Base-by-base conservation (phyloP, 1,140 invertebrate species). In the Pentalonia nigronervosa region DNA sequence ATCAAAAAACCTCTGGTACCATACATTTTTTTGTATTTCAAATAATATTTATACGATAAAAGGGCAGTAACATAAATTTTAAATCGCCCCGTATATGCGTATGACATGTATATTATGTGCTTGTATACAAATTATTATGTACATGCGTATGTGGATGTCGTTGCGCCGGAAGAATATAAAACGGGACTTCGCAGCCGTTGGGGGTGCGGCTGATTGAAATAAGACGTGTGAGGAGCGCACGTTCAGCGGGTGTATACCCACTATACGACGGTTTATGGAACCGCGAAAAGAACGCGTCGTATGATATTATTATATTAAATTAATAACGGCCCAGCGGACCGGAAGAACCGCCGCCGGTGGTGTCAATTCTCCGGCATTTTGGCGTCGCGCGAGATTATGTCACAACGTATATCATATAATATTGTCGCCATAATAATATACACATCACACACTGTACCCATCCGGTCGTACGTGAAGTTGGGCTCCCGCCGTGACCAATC, bases 241-340 rank as follows among this genome's bases (percentile, higher is more conserved):
- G 34, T 36, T 67, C 3, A 11, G 30, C 60, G 60, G 60, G 60
- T 41, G 41, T 41, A 41, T 41, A 41, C 41, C 41, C 41, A 41
- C 41, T 41, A 41, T 4, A 41, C 41, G 41, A 41, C 41, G 41
- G 41, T 41, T 41, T 41, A 4, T 4, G 41, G 41, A 41, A 47
- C 87, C 4, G 53, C n/a, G 17, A 48, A 50, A 45, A 53, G 36
- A 83, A 83, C 34, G 36, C 81, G 47, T n/a, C n/a, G 34, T 86
- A 50, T 30, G 36, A 30, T 53, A 53, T 53, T 34, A 53, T 41
- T 30, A 47, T 93, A 93, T 93, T 93, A 53, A 93, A 93, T 93
- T 86, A 93, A 93, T 93, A 84, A 93, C 91, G 34, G 81, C 48
- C 34, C 91, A 84, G 48, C 91, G 91, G 48, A 41, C 91, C 91